Percentiles rank a stretch among this genome's conserved stretches.
Conservation (phyloP, 1,140 invertebrate genomes). For the Micrasema minimum region DNA sequence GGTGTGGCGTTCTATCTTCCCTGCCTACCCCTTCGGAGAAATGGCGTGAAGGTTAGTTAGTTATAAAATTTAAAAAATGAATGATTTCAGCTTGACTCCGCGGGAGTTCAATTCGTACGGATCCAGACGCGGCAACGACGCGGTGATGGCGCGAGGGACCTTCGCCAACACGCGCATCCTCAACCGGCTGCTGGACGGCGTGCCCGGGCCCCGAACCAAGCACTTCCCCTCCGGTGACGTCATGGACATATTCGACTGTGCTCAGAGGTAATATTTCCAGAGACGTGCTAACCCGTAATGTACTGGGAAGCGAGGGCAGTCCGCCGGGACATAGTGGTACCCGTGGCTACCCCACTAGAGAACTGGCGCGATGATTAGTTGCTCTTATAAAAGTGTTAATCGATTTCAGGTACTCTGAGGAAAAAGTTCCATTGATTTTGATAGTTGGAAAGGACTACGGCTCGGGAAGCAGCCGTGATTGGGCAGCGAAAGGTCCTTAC, state of each 20-base stretch:
- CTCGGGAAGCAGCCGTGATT: constrained; percentile 94
- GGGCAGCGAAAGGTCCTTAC: constrained; percentile 98
- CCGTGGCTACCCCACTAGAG: no score
- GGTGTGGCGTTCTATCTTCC: no score
- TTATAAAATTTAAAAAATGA: no score
- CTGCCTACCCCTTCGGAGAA: no score
- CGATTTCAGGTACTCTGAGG: constrained; percentile 65
- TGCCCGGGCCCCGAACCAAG: constrained; percentile 87
- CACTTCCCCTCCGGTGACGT: constrained; percentile 90
- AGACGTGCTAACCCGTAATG: no score
- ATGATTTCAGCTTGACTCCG: constrained; percentile 83
- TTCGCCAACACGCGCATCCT: constrained; percentile 98
- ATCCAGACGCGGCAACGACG: constrained; percentile 95
- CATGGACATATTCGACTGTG: constrained; percentile 97
- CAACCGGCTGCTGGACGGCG: constrained; percentile 86
- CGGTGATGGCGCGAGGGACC: constrained; percentile 95
- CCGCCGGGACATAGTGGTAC: no score
- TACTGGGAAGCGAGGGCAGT: no score
- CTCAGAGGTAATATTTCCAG: constrained; percentile 78
- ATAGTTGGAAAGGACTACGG: constrained; percentile 98
- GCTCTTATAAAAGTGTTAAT: no score
- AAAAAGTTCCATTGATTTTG: constrained; percentile 81
- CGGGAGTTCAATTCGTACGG: constrained; percentile 99
- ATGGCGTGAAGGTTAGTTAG: no score
- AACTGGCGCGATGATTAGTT: no score